Percentiles rank a stretch among this genome's conserved stretches.
Evolutionary conservation across 2,113 vertebrate species (phyloP).

Genomic region (Murina feae): DNA sequence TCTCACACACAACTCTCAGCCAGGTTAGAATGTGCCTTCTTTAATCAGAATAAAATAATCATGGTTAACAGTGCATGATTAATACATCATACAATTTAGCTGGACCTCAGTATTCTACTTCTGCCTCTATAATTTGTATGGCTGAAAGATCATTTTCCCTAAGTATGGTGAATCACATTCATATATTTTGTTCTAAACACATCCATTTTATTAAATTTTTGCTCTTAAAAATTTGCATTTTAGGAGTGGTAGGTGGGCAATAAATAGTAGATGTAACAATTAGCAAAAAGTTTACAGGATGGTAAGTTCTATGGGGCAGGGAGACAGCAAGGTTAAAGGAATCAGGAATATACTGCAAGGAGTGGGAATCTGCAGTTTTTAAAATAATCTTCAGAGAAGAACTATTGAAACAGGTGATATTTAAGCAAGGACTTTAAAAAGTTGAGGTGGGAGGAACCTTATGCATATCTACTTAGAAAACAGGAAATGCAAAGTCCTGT

Average conservation of each 20-base stretch:
- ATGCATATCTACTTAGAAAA: background rate
- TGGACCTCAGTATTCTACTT: too few species aligned
- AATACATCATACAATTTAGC: too few species aligned
- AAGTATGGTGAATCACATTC: too few species aligned
- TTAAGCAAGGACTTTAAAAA: background rate
- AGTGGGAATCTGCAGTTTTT: background rate
- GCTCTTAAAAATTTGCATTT: background rate
- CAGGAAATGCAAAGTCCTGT: background rate
- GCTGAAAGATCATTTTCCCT: background rate
- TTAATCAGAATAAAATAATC: too few species aligned
- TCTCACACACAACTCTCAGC: too few species aligned
- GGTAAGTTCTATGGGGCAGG: background rate
- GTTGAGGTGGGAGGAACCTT: background rate
- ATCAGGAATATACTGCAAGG: background rate
- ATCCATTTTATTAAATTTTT: background rate
- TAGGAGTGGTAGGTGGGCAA: background rate
- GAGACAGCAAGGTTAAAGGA: background rate
- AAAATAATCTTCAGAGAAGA: background rate
- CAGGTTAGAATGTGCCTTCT: too few species aligned
- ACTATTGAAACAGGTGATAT: background rate
- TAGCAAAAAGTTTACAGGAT: background rate
- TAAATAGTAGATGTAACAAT: background rate
- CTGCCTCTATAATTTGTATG: background rate
- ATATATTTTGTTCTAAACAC: background rate
- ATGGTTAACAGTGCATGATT: too few species aligned